phyloP scores from a whole-genome alignment of 2,888 invertebrate species.

The Trissoscelio sp. region DNA sequence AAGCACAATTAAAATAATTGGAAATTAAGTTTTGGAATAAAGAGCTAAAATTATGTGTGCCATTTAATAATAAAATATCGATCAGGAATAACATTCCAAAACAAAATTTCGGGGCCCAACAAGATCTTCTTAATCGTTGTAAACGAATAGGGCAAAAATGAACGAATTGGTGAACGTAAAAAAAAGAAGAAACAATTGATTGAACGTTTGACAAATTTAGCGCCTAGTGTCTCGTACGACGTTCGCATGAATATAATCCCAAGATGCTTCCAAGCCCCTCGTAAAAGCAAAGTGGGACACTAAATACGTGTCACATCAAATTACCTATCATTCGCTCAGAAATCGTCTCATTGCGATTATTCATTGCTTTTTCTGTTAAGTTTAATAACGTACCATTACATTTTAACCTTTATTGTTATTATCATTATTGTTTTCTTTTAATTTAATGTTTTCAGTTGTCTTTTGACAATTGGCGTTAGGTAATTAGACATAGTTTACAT shows the following conservation, averaged over 20 bases:
- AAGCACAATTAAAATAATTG: constrained; percentile 8
- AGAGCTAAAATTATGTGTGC: background rate
- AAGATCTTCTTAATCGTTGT: constrained; percentile 53
- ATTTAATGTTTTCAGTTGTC: constrained; percentile 22
- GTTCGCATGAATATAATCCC: constrained; percentile 80
- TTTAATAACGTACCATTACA: constrained; percentile 12
- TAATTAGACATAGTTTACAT: constrained; percentile 76
- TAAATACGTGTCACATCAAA: constrained; percentile 77
- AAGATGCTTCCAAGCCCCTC: constrained; percentile 80
- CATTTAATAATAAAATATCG: constrained; percentile 2
- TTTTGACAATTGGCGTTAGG: constrained; percentile 67
- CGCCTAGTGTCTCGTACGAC: constrained; percentile 71
- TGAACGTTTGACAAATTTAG: constrained; percentile 65
- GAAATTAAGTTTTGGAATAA: constrained; percentile 55
- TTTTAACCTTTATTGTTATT: constrained; percentile 3
- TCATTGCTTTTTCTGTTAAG: background rate
- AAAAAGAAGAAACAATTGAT: constrained; percentile 30
- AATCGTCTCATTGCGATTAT: constrained; percentile 14
- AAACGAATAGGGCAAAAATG: background rate
- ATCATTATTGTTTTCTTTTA: background rate
- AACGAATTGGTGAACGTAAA: constrained; percentile 15
- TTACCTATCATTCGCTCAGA: constrained; percentile 74
- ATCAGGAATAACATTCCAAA: constrained; percentile 27
- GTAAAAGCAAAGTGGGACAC: constrained; percentile 80
- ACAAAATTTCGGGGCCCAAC: constrained; percentile 47